A percentile compares a stretch with the other conserved stretches of the same genome.
Conservation (phyloP, 2,113 vertebrate species). For the Heterotilapia buettikoferi region DNA sequence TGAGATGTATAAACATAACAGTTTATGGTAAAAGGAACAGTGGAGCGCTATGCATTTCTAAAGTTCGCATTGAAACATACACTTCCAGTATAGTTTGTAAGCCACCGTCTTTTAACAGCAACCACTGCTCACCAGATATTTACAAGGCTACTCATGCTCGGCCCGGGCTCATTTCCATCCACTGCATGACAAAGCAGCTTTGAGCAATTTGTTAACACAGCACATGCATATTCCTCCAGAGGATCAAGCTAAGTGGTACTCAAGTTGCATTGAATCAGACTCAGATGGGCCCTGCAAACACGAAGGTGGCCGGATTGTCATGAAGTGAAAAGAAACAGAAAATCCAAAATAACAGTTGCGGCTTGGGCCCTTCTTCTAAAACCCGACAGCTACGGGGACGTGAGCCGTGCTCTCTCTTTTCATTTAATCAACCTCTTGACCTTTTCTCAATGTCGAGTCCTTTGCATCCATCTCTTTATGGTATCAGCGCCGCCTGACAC, state of each 20-base stretch:
- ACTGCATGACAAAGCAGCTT: slow-evolving; percentile 2
- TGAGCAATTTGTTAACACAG: slow-evolving; percentile 22
- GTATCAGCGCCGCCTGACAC: background rate
- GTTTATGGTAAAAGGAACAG: background rate
- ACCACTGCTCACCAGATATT: background rate
- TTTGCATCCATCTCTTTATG: background rate
- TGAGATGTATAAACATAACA: background rate
- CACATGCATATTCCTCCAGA: background rate
- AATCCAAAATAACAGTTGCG: background rate
- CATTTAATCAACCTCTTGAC: slow-evolving; percentile 22
- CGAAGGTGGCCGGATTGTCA: rapidly evolving
- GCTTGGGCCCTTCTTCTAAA: background rate
- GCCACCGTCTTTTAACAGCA: background rate
- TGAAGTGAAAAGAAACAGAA: background rate
- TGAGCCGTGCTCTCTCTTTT: background rate
- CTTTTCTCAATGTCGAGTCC: background rate
- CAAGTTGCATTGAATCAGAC: background rate
- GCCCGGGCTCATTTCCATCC: background rate
- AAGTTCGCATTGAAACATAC: background rate
- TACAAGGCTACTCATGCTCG: background rate
- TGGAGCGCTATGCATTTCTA: background rate
- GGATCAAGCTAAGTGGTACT: background rate
- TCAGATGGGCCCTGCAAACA: background rate
- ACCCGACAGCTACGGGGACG: background rate
- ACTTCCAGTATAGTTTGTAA: background rate